Percentiles rank a stretch among this genome's conserved stretches.
Evolutionary conservation across 1,140 invertebrate genomes (phyloP).

Genomic region (Drosophila nikananu): DNA sequence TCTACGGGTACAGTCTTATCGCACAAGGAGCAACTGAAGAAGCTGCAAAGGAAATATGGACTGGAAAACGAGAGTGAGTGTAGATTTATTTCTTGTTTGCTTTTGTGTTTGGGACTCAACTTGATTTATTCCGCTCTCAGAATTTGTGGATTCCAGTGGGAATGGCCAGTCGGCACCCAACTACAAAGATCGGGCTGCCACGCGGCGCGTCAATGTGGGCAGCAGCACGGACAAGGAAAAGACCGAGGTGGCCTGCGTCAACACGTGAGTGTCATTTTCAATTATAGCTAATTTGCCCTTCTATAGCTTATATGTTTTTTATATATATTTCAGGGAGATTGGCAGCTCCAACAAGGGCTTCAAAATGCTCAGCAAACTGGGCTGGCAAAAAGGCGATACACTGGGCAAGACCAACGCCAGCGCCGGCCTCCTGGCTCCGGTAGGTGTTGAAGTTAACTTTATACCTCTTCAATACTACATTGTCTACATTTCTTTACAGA

Average conservation of each 20-base stretch:
- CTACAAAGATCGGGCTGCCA: conserved; percentile 93
- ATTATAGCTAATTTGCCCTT: accelerated
- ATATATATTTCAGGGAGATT: conserved; percentile 88
- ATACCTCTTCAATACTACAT: neutral
- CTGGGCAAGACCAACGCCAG: conserved; percentile 91
- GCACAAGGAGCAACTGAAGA: conserved; percentile 90
- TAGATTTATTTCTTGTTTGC: neutral
- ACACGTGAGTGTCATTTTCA: conserved; percentile 88
- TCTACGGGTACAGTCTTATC: conserved; percentile 39
- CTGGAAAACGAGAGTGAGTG: conserved; percentile 87
- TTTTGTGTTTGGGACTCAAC: neutral
- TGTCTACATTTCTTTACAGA: conserved; percentile 44
- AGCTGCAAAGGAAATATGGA: conserved; percentile 94
- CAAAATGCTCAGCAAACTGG: conserved; percentile 95
- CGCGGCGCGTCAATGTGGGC: conserved; percentile 91
- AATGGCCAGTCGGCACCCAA: conserved; percentile 54
- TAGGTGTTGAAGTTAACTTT: conserved; percentile 86
- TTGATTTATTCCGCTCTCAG: conserved; percentile 20
- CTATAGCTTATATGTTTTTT: neutral
- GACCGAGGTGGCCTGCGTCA: conserved; percentile 91
- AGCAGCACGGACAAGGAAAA: conserved; percentile 93
- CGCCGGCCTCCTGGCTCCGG: conserved; percentile 91
- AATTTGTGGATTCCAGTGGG: conserved; percentile 76
- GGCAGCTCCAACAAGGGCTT: conserved; percentile 94
- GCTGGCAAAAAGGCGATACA: conserved; percentile 94